phyloP scores from a whole-genome alignment of 37 sponge, comb jelly and placozoan genomes.

The Theonella swinhoei region DNA sequence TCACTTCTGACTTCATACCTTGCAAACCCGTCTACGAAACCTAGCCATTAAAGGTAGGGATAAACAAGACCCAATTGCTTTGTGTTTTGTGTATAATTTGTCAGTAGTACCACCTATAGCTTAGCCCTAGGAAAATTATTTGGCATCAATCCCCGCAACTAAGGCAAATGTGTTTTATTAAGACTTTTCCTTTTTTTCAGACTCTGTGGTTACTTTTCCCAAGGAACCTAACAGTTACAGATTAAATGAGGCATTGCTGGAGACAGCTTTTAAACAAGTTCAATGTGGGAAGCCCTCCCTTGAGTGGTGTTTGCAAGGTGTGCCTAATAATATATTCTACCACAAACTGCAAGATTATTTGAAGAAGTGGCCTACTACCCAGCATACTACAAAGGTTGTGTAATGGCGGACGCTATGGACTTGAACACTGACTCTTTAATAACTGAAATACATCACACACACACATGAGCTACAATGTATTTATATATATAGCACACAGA shows the following conservation, averaged over 20 bases:
- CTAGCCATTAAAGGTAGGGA: not conserved
- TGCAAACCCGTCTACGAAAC: slow-evolving; percentile 13
- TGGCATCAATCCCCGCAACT: no score
- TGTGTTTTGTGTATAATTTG: no score
- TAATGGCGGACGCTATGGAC: no score
- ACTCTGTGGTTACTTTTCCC: not conserved
- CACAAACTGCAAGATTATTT: slow-evolving; percentile 33
- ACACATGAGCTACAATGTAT: no score
- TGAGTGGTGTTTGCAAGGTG: not conserved
- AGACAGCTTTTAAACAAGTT: slow-evolving; percentile 5
- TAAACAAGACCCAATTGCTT: no score
- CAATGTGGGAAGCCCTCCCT: not conserved
- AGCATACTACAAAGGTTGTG: slow-evolving; percentile 20
- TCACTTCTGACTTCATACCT: slow-evolving; percentile 40
- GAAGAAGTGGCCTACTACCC: slow-evolving; percentile 35
- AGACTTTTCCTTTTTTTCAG: no score
- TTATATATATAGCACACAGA: no score
- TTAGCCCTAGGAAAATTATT: no score
- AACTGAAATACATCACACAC: no score
- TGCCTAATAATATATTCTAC: slow-evolving; percentile 36
- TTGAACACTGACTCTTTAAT: no score
- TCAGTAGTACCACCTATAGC: no score
- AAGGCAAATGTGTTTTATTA: no score
- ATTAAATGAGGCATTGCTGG: slow-evolving; percentile 6
- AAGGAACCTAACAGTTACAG: slow-evolving; percentile 5